Evolutionary conservation across 2,888 invertebrate species (phyloP), one percentile per base, ranked within the genome.

Genomic region (Cryptosula pallasiana): DNA sequence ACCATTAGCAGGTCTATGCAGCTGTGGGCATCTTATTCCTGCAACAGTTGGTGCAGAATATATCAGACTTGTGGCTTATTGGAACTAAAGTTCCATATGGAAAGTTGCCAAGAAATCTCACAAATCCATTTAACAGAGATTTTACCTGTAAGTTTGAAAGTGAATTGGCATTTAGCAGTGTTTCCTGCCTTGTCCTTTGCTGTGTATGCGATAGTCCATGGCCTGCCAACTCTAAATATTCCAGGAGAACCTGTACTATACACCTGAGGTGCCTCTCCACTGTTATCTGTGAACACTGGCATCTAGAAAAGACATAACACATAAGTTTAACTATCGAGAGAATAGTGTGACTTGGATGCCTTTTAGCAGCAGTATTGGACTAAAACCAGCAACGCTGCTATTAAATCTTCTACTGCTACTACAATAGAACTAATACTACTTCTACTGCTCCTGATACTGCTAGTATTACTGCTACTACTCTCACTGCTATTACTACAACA

Each of bases 231-330:
- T 5, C 34, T 20, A 32, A 29, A 63, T 34, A 29, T 32, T 63
- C 63, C 63, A 2, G 63, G 63, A 2, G 2, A 1, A 32, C 34
- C 34, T 9, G 63, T 32, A 32, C 32, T 27, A 32, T 63, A 63
- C 16, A 63, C 32, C 32, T 63, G 20, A 3, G 27, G 32, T 13
- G 20, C 32, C 32, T 25, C 2, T 3, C 63, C 63, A 34, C 63
- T 63, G 63, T 63, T 63, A 34, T 63, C 63, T 25, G 32, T 32
- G 32, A 63, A 63, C 9, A 25, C 63, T 63, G 63, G 63, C n/a
- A 25, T 27, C 63, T 63, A 13, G 34, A 63, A 45, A 20, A 45
- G 20, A 45, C 45, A 45, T 45, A 45, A 45, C 45, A 45, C 45
- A 13, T 5, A 45, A 20, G 45, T 45, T 45, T 45, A 13, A 20